Percentiles rank a stretch among this genome's conserved stretches.
Conservation (phyloP, 2,113 vertebrate species). For the Oryzias melastigma region DNA sequence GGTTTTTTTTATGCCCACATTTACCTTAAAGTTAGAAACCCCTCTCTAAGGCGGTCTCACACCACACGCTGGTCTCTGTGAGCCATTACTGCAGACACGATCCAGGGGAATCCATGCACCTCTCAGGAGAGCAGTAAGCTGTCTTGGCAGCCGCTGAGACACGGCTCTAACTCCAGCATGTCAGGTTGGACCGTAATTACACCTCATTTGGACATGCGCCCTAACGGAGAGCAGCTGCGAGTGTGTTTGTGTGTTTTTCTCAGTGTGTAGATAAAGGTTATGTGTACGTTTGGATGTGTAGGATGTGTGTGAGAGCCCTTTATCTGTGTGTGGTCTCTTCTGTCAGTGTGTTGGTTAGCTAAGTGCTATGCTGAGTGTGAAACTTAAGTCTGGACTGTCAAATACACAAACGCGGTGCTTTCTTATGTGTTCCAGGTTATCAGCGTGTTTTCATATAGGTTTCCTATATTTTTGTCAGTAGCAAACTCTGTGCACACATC, state of each 20-base stretch:
- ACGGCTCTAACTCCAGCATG: slow-evolving; percentile 49
- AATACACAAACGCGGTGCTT: slow-evolving; percentile 44
- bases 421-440: slow-evolving; percentile 23
- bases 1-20: slow-evolving; percentile 21
- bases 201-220: slow-evolving; percentile 55
- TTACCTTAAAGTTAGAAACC: slow-evolving; percentile 46
- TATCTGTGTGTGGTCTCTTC: slow-evolving; percentile 58
- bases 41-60: slow-evolving; percentile 44
- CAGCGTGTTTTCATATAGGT: slow-evolving; percentile 32
- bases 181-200: slow-evolving; percentile 59
- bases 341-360: slow-evolving; percentile 36
- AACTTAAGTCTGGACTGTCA: slow-evolving; percentile 53
- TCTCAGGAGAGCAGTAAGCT: slow-evolving; percentile 47
- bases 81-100: slow-evolving; percentile 47
- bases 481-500: slow-evolving; percentile 5
- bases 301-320: slow-evolving; percentile 10
- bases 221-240: slow-evolving; percentile 49
- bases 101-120: slow-evolving; percentile 40
- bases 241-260: slow-evolving; percentile 5
- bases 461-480: slow-evolving; percentile 17
- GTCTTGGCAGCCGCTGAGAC: slow-evolving; percentile 48
- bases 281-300: slow-evolving; percentile 38
- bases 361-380: slow-evolving; percentile 60
- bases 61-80: slow-evolving; percentile 42
- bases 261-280: slow-evolving; percentile 2